Base-by-base conservation (phyloP, 2,888 invertebrate species). In the Brachynemurus nebulosus region DNA sequence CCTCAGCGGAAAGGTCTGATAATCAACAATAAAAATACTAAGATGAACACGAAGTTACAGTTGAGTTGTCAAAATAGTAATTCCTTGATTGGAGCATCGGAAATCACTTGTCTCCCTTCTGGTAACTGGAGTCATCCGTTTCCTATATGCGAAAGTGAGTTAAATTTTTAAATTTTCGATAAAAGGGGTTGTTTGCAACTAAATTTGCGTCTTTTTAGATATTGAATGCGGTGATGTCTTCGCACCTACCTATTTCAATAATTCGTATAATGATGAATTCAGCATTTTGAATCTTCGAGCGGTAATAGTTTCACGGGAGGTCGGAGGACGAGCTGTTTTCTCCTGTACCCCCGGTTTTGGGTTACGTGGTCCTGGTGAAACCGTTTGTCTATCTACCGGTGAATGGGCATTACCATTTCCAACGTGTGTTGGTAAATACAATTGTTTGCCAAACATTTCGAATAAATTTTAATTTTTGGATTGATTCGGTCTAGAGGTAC, bases 81-180 rank as follows among this genome's bases (percentile, higher is more conserved):
- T 58, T 78, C 83, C 1, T 65, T 89, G 34, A 79, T 86, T 44
- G 89, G 89, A 4, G 72, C 83, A 2, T 74, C 78, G 3, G 76
- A 80, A 55, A 71, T 86, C 20, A 61, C 68, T 38, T 89, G 89
- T 60, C 65, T 84, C n/a, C 83, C 88, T 0, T 85, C 85, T 16
- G 86, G 86, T 19, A 86, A 86, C 60, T 89, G 89, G 89, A 86
- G 84, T 53, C 76, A 81, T 1, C 81, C 83, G 2, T 67, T 85
- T 48, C 88, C 88, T 6, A 78, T 83, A 36, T 88, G 88, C 61
- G 84, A 85, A 64, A 85, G 85, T 80, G 64, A 72, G 75, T 67
- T 45, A 44, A n/a, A n/a, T n/a, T n/a, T n/a, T n/a, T n/a, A n/a
- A n/a, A n/a, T n/a, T n/a, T n/a, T n/a, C n/a, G n/a, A n/a, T n/a